Evolutionary conservation across 2,888 invertebrate genomes (phyloP), one percentile per base, ranked within the genome.

Genomic region (Pollenia angustigena): DNA sequence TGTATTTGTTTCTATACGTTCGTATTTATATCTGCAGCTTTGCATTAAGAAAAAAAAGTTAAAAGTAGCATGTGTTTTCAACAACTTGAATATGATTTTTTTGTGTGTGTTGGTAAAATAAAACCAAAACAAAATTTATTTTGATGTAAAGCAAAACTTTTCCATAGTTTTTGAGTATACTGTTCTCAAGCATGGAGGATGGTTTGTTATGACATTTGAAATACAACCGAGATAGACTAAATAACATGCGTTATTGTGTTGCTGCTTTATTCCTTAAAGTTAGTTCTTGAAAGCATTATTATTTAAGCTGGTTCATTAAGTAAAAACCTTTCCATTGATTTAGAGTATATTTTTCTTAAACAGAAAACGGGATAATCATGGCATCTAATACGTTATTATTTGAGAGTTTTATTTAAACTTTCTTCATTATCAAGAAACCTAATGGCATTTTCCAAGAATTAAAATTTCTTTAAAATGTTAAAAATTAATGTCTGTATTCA

Each of bases 51-150:
- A 14, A 52, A 64, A 50, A 58, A 58, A 71, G 54, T 68, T 74
- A 12, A 72, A 84, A 71, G 56, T 68, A 68, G 58, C 79, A 84
- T 72, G 58, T 84, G 79, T 79, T 84, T 84, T 52, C 79, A 84
- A 74, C 72, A 79, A 79, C 78, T 83, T 78, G 6, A 44, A 68
- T 48, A 48, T 42, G 4, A 12, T 56, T 46, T 12, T 32, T 81
- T 56, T 44, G 12, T 48, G 58, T n/a, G 40, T 12, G 6, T 42
- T 42, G 42, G 12, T 42, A 62, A 50, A 32, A 11, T 4, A 64
- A 78, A 69, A 50, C 18, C 23, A 4, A 16, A 18, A 64, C 12
- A 42, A 66, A 58, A 62, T 81, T 81, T 71, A 64, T 64, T 76
- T 78, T 83, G 48, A 72, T 72, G 54, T 18, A 18, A 69, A 64